Conservation (phyloP, 2,888 invertebrate species). For the Aromia moschata region DNA sequence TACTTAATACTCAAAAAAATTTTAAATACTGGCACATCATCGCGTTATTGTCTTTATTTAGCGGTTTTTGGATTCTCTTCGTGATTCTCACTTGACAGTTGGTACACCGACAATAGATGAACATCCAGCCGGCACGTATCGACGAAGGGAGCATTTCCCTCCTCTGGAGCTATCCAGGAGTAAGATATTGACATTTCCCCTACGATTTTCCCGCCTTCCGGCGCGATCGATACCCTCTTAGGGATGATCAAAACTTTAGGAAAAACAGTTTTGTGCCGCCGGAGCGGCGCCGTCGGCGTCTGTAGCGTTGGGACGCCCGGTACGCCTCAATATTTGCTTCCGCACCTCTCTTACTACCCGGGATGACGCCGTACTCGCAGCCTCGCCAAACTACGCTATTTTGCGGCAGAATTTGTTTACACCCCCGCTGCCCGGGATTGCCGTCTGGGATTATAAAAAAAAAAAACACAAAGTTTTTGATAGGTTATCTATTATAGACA, state of each 20-base stretch:
- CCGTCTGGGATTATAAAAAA: not conserved
- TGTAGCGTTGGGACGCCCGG: not conserved
- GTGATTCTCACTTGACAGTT: conserved; percentile 19
- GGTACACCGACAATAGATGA: conserved; percentile 38
- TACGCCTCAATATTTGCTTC: conserved; percentile 25
- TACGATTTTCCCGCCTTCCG: conserved; percentile 49
- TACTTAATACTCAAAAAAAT: not conserved
- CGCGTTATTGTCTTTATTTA: conserved; percentile 16
- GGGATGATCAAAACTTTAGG: conserved; percentile 47
- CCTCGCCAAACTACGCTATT: not conserved
- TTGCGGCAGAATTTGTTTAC: conserved; percentile 13
- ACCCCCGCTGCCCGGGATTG: conserved; percentile 2
- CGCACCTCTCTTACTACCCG: conserved; percentile 21
- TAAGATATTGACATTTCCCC: conserved; percentile 54
- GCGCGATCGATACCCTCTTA: conserved; percentile 54
- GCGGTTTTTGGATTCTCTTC: too few relatives aligned
- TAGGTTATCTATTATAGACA: too few relatives aligned
- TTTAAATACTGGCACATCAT: conserved; percentile 8
- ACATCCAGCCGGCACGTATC: conserved; percentile 22
- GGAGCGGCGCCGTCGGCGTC: not conserved
- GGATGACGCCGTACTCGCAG: conserved; percentile 12
- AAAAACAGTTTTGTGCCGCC: conserved; percentile 36
- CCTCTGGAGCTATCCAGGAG: conserved; percentile 50
- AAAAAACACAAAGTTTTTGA: too few relatives aligned
- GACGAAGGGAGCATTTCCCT: conserved; percentile 42